Base-by-base conservation (phyloP, 2,797 vertebrate genomes). In the Xenopus petersii region DNA sequence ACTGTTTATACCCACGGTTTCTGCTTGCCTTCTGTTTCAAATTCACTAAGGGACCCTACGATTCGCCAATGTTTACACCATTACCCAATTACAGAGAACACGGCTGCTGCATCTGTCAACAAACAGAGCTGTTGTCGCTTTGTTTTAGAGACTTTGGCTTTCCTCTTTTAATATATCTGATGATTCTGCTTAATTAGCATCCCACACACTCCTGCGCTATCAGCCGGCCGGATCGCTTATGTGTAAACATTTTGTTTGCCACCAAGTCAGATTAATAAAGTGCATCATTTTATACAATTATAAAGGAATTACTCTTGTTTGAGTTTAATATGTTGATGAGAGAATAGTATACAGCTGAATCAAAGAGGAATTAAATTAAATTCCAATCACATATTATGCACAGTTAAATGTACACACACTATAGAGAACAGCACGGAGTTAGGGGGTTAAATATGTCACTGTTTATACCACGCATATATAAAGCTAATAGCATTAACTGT, bases 21-120 rank as follows among this genome's bases (percentile, higher is more conserved):
- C 81, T 80, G 74, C 5, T 80, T 84, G 82, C 78, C 85, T 82
- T 82, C 87, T 84, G 83, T 85, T 88, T 81, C 68, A 72, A 89
- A 86, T 88, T 80, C 93, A 94, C 93, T 85, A 86, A 91, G 95
- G 94, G 94, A 92, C 86, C 86, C 89, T 89, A 87, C 92, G 94
- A 94, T 94, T 93, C 92, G 93, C 95, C 95, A 96, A 95, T 98
- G 95, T 99, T 98, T 98, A 98, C 95, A 96, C 93, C 96, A 93
- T 95, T 95, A 95, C 93, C 94, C 95, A 98, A 98, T 98, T 98
- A 96, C 89, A 92, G 93, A 96, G 93, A 94, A 96, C 94, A 94
- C 94, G 93, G 93, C 83, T 89, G 92, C 92, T 93, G 89, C 96
- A 96, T 98, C 95, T 98, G 96, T 98, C 95, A 98, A 98, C 94